Base-by-base conservation (phyloP, 2,113 vertebrate species). In the Psammodynastes pulverulentus region DNA sequence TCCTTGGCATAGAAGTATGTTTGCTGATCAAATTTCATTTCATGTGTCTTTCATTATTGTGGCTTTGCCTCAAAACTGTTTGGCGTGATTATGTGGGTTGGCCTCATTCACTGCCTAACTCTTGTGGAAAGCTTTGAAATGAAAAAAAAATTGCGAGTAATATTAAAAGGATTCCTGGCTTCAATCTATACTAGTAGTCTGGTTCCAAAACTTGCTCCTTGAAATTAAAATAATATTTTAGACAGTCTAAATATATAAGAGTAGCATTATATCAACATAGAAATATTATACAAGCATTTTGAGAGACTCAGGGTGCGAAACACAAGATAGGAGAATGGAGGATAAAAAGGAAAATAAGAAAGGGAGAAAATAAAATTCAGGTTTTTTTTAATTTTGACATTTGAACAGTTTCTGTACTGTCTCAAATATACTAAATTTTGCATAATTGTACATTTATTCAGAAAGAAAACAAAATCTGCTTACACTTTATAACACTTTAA, bases 11-110 rank as follows among this genome's bases (percentile, higher is more conserved):
- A 96, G 96, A 96, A 94, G 52, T 97, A 96, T 98, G 97, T 97
- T 98, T 98, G 97, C 97, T 97, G 97, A 98, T 98, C 97, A 96
- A 97, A 97, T 98, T 98, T 98, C 97, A 97, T 96, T 97, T 98
- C 97, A 98, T 98, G 97, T 98, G 98, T 97, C 97, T 96, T 97
- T 98, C 98, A 97, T 98, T 98, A 98, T 97, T 97, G 97, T 97
- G 97, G 97, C 97, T 98, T 96, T 96, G 96, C 97, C 97, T 96
- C 95, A 97, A 97, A 97, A 98, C 97, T 96, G 97, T 97, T 97
- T 97, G 96, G 97, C 97, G 95, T 95, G 97, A 97, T 96, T 97
- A 96, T 94, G 97, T 96, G 96, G 96, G 96, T 96, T 97, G 96
- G 93, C 96, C 97, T 97, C 90, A 87, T 93, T 12, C 12, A 94